Base-by-base conservation (phyloP, 2,888 invertebrate species). In the Oxyteleia sp. region DNA sequence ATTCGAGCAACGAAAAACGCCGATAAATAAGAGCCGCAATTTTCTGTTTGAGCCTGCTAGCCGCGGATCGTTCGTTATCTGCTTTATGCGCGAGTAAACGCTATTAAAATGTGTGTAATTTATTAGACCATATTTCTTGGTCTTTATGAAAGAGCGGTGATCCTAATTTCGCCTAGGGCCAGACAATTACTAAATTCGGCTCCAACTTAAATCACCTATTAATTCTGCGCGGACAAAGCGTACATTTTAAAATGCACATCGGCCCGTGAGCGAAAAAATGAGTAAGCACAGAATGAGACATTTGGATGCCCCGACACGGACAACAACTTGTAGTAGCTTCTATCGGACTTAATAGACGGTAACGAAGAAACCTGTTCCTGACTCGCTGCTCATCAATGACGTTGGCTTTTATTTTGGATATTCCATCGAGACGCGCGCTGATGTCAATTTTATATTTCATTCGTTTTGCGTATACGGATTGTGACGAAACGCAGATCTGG, bases 281-380 rank as follows among this genome's bases (percentile, higher is more conserved):
- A 61, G 43, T 35, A 53, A 63, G 35, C 59, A 63, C 18, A 43
- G 51, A 72, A 72, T 41, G 57, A 61, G 71, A 72, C 61, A 72
- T 72, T 72, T 49, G 16, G 71, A 51, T 59, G 61, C 59, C 38
- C 43, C 26, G 51, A 71, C 51, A 53, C 63, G 61, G 32, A 47
- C 57, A 66, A 59, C 59, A 76, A 38, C 61, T 59, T 68, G 61
- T 43, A 61, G 59, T 61, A 59, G 78, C 68, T 64, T 61, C 51
- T 55, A 55, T 63, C 29, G 35, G 47, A 53, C 29, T 59, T 63
- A 79, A 55, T 79, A 79, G 69, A 69, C 63, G 69, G 69, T 63
- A 69, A 79, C 69, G 69, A 71, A 66, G 69, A 63, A 79, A 79
- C 78, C 78, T 55, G 78, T 71, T 79, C 63, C 69, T 55, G 47